Evolutionary conservation across 2,888 invertebrate genomes (phyloP).

Genomic region (Ophion obscuratus): DNA sequence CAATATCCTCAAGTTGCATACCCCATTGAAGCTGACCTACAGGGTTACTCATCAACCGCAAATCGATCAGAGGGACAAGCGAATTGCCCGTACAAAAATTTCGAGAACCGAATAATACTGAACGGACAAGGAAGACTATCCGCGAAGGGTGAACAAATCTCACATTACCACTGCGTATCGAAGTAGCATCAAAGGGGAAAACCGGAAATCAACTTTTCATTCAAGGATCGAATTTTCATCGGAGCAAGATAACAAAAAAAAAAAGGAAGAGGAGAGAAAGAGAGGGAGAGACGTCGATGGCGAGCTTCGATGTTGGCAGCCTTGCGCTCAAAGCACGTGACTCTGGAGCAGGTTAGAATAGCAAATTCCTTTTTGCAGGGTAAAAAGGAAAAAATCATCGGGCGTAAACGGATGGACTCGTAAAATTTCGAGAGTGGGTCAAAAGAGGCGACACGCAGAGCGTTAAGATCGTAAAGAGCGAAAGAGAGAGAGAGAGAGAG

Average conservation of each 20-base stretch:
- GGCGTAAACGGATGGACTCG: background rate
- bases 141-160: background rate
- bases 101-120: background rate
- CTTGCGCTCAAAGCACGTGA: slow-evolving; percentile 42
- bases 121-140: background rate
- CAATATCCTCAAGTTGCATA: background rate
- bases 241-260: background rate
- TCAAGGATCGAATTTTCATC: slow-evolving; percentile 7
- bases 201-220: background rate
- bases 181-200: background rate
- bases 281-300: slow-evolving; percentile 6
- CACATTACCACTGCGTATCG: background rate
- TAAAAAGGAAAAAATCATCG: background rate
- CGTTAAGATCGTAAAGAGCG: background rate
- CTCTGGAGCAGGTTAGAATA: slow-evolving; percentile 39
- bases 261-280: background rate
- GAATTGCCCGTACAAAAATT: background rate
- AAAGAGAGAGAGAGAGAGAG: background rate
- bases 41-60: background rate
- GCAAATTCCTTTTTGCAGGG: background rate
- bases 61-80: background rate
- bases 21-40: background rate
- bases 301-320: slow-evolving; percentile 37
- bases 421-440: slow-evolving; percentile 1
- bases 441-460: background rate